Evolutionary conservation across 2,797 vertebrate species (phyloP).

Genomic region (Onychomys arenicola): DNA sequence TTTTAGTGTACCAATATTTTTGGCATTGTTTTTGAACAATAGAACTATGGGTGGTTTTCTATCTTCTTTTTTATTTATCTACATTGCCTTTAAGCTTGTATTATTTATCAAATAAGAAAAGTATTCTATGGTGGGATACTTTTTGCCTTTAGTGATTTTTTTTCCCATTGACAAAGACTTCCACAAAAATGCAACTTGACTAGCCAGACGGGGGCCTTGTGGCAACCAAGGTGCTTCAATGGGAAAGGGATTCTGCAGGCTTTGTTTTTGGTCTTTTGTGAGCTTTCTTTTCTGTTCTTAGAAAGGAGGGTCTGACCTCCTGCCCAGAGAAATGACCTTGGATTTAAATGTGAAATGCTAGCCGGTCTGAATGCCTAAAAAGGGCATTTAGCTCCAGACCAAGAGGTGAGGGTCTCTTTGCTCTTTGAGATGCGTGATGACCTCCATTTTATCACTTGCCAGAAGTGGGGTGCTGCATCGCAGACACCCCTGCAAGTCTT

Average conservation of each 20-base stretch:
- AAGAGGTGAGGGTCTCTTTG: conserved; percentile 19
- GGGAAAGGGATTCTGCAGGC: conserved; percentile 41
- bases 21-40: neutral
- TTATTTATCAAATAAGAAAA: conserved; percentile 56
- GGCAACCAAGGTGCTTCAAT: conserved; percentile 54
- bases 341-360: conserved; percentile 83
- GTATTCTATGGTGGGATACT: neutral
- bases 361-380: conserved; percentile 67
- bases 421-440: conserved; percentile 54
- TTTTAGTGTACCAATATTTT: neutral
- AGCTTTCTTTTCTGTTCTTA: conserved; percentile 70
- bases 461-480: neutral
- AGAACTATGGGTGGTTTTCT: neutral
- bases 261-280: conserved; percentile 76
- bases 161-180: conserved; percentile 69
- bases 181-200: conserved; percentile 54
- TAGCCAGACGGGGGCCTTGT: neutral
- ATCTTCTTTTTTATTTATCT: conserved; percentile 18
- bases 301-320: conserved; percentile 74
- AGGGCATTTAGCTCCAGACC: conserved; percentile 58
- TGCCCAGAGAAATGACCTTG: conserved; percentile 80
- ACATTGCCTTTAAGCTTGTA: neutral
- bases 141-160: conserved; percentile 42
- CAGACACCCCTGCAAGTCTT: neutral
- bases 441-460: conserved; percentile 51